Percentiles rank a stretch among this genome's conserved stretches.
phyloP scores from a whole-genome alignment of 2,797 vertebrate genomes.

The Leptatherina wallacei region DNA sequence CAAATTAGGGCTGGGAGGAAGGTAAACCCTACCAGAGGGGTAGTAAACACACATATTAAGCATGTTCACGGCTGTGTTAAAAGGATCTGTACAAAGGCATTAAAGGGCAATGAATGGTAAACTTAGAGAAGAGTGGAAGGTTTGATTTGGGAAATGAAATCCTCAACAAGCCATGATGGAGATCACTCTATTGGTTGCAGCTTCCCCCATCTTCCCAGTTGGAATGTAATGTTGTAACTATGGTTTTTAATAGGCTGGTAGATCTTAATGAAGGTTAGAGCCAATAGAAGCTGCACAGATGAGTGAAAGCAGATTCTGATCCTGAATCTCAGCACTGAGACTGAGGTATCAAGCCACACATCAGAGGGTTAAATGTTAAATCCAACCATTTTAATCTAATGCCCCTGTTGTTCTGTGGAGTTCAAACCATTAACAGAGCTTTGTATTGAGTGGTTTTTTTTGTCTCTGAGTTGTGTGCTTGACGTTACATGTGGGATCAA shows the following conservation, averaged over 20 bases:
- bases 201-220: conserved; percentile 5
- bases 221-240: conserved; percentile 47
- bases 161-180: neutral
- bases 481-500: conserved; percentile 56
- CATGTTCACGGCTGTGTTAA: conserved; percentile 1
- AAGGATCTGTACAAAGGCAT: conserved; percentile 5
- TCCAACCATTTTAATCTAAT: conserved; percentile 8
- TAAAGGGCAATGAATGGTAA: conserved; percentile 6
- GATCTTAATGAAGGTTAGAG: conserved; percentile 58
- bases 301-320: conserved; percentile 33
- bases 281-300: conserved; percentile 32
- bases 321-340: conserved; percentile 43
- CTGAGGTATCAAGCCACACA: conserved; percentile 16
- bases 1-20: conserved; percentile 2
- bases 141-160: conserved; percentile 9
- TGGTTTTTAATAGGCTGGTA: conserved; percentile 57
- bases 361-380: conserved; percentile 29
- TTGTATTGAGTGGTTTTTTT: conserved; percentile 15
- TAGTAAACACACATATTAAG: conserved; percentile 7
- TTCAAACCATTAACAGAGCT: conserved; percentile 17
- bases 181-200: conserved; percentile 12
- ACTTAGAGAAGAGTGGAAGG: neutral
- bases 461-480: conserved; percentile 23
- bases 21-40: conserved; percentile 16
- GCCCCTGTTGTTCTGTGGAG: conserved; percentile 20